Evolutionary conservation across 2,888 invertebrate species (phyloP), one percentile per base, ranked within the genome.

Genomic region (Schizotus pectinicornis): DNA sequence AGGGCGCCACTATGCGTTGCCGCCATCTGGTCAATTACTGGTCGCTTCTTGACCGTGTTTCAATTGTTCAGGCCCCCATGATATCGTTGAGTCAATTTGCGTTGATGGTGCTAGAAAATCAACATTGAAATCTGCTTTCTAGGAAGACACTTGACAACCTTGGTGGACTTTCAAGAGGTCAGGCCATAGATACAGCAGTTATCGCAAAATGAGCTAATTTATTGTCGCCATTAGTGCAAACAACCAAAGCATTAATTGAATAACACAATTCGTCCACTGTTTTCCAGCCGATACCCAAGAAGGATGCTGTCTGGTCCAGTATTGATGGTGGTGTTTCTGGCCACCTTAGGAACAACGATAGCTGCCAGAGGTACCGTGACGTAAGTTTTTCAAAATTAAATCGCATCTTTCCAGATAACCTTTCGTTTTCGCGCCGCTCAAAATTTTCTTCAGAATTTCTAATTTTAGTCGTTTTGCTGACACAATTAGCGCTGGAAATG

Each of bases 121-220:
- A 22, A 22, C 22, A 22, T 22, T 22, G 39, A 50, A 34, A 38
- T 30, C n/a, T 14, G 1, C 30, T 9, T 45, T 54, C 41, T 34
- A 47, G 54, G 41, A 54, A 54, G 47, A 53, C 34, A 12, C 14
- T 30, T n/a, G n/a, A 30, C 55, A 56, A 37, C 55, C 48, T 56
- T 56, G 55, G 37, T 14, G 31, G 32, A 49, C 30, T 48, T 48
- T 56, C 22, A 22, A 22, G 22, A 22, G 22, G 22, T 22, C 35
- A 49, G 48, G 55, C 49, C 55, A 56, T 8, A 8, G 55, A 56
- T 56, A 48, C 43, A 41, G n/a, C 11, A 56, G 35, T 56, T 56
- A 56, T 56, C 49, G 42, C 49, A 13, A 48, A 49, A 36, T 46
- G 39, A 39, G 46, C 38, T 32, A 54, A 54, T 54, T 47, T 47